Percentiles rank a stretch among this genome's conserved stretches.
phyloP scores from a whole-genome alignment of 1,140 invertebrate species.

The Saccostrea echinata region DNA sequence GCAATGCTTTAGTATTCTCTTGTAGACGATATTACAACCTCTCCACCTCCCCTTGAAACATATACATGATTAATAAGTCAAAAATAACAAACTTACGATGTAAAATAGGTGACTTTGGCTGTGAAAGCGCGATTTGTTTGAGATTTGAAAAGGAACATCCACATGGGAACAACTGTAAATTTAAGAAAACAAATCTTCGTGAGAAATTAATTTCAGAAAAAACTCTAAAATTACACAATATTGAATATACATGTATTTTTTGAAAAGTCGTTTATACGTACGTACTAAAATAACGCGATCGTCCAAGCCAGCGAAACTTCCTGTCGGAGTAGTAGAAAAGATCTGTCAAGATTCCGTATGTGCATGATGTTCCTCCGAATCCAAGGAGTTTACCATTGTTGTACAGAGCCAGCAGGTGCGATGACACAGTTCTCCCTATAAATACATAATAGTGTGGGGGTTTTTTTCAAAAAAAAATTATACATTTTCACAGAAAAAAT shows the following conservation, averaged over 20 bases:
- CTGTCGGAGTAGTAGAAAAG: slow-evolving; percentile 25
- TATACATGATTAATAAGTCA: neutral
- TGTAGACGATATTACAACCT: too few species aligned
- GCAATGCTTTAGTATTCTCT: too few species aligned
- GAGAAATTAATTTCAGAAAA: neutral
- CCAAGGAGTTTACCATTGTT: neutral
- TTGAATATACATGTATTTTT: neutral
- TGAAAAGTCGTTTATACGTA: neutral
- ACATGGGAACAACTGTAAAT: slow-evolving; percentile 12
- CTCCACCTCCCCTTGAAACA: too few species aligned
- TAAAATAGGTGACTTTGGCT: slow-evolving; percentile 3
- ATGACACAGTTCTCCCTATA: neutral
- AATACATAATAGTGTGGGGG: neutral
- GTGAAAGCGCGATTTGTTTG: neutral
- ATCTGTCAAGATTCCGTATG: slow-evolving; percentile 30
- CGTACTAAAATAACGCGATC: slow-evolving; percentile 15
- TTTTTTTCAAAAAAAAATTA: neutral
- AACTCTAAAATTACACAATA: neutral
- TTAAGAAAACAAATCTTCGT: neutral
- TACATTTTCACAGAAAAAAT: too few species aligned
- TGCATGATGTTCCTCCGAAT: neutral
- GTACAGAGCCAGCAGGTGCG: slow-evolving; percentile 4
- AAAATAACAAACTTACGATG: neutral
- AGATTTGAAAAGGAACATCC: slow-evolving; percentile 20
- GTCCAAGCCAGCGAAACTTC: slow-evolving; percentile 11